Evolutionary conservation across 1,140 invertebrate genomes (phyloP).

Genomic region (Sarcophaga bullata): DNA sequence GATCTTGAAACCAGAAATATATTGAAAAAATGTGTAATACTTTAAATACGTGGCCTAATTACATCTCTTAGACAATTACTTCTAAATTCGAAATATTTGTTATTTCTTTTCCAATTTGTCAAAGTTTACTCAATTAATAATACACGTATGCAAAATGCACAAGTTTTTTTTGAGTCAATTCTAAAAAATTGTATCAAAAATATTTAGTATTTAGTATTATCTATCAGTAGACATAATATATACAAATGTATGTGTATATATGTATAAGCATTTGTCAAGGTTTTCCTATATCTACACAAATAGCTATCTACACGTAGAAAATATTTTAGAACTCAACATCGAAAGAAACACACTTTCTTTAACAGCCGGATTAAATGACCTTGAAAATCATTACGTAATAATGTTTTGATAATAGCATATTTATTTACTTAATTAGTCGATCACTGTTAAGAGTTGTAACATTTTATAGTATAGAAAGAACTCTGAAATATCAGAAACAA

Average conservation of each 20-base stretch:
- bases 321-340: slow-evolving; percentile 52
- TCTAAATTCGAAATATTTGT: too few species aligned
- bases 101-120: too few species aligned
- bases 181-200: too few species aligned
- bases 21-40: neutral
- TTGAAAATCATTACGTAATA: neutral
- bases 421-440: too few species aligned
- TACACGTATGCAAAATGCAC: slow-evolving; percentile 13
- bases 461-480: too few species aligned
- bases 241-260: neutral
- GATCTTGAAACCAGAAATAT: neutral
- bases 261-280: slow-evolving; percentile 41
- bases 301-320: slow-evolving; percentile 43
- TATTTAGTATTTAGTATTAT: neutral
- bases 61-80: neutral
- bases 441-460: too few species aligned
- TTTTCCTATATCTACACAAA: slow-evolving; percentile 46
- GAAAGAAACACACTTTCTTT: slow-evolving; percentile 47
- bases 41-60: neutral
- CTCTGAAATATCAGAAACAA: too few species aligned
- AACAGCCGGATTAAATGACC: slow-evolving; percentile 57
- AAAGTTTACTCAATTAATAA: neutral
- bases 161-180: neutral
- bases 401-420: neutral
- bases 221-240: neutral